Evolutionary conservation across 2,888 invertebrate species (phyloP).

Genomic region (Drosophila prostipennis): DNA sequence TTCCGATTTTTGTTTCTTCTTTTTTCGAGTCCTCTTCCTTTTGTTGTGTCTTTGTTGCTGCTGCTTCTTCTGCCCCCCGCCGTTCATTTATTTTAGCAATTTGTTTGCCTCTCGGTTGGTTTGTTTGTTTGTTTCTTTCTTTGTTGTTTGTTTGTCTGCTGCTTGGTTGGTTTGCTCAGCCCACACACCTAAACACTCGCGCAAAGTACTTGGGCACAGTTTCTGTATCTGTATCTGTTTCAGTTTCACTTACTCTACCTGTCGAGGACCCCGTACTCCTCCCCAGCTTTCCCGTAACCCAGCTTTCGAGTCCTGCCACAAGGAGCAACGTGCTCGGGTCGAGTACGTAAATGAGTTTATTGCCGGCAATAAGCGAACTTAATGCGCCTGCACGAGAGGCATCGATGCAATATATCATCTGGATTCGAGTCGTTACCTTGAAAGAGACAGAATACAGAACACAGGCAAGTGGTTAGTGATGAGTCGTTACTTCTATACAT

Average conservation of each 20-base stretch:
- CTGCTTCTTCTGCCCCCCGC: constrained; percentile 47
- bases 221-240: neutral
- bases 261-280: constrained; percentile 21
- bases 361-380: constrained; percentile 39
- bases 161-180: constrained; percentile 22
- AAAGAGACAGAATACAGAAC: constrained; percentile 27
- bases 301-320: constrained; percentile 14
- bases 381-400: constrained; percentile 44
- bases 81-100: constrained; percentile 65
- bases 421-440: constrained; percentile 42
- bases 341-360: constrained; percentile 43
- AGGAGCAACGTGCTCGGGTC: constrained; percentile 16
- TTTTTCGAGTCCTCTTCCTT: constrained; percentile 57
- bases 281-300: neutral
- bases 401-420: constrained; percentile 44
- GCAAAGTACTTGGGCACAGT: constrained; percentile 25
- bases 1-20: constrained; percentile 45
- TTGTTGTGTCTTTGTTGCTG: constrained; percentile 46
- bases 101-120: constrained; percentile 40
- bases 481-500: constrained; percentile 23
- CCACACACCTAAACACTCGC: constrained; percentile 29
- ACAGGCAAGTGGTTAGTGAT: constrained; percentile 15
- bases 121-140: constrained; percentile 27
- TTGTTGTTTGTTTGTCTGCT: constrained; percentile 26
- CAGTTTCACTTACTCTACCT: neutral